Conservation (phyloP, 2,888 invertebrate species). For the Epirrita christyi region DNA sequence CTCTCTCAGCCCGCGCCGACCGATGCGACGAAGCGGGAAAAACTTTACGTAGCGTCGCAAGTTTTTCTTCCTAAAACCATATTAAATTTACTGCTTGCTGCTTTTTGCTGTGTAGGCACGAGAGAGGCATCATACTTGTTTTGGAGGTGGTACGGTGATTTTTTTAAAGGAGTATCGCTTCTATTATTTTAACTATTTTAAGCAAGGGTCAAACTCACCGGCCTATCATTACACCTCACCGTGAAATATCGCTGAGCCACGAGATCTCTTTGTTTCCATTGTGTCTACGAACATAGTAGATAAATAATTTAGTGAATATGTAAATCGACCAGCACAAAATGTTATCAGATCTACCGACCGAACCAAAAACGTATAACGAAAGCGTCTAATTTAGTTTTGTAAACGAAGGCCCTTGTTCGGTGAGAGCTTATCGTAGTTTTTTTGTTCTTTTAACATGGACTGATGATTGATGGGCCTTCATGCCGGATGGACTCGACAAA, state of each 20-base stretch:
- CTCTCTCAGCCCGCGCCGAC: no score
- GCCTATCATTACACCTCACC: slow-evolving; percentile 45
- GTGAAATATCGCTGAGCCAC: slow-evolving; percentile 47
- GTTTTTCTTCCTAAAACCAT: no score
- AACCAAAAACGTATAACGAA: slow-evolving; percentile 54
- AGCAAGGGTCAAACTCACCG: slow-evolving; percentile 37
- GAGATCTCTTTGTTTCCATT: slow-evolving; percentile 47
- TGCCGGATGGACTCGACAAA: slow-evolving; percentile 4
- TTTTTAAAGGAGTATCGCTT: no score
- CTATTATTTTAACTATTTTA: no score
- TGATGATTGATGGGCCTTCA: background rate
- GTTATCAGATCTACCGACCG: slow-evolving; percentile 60
- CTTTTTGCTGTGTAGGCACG: no score
- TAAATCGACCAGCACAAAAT: slow-evolving; percentile 53
- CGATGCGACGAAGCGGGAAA: no score
- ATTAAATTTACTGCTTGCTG: no score
- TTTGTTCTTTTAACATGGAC: slow-evolving; percentile 21
- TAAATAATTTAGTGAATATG: slow-evolving; percentile 55
- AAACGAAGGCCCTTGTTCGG: slow-evolving; percentile 38
- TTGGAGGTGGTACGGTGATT: no score
- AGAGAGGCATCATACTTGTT: no score
- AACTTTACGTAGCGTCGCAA: no score
- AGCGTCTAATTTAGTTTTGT: slow-evolving; percentile 38
- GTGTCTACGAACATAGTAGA: slow-evolving; percentile 40
- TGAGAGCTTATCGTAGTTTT: slow-evolving; percentile 26